Conservation (phyloP, 2,797 vertebrate species). For the Oreonectes daqikongensis region DNA sequence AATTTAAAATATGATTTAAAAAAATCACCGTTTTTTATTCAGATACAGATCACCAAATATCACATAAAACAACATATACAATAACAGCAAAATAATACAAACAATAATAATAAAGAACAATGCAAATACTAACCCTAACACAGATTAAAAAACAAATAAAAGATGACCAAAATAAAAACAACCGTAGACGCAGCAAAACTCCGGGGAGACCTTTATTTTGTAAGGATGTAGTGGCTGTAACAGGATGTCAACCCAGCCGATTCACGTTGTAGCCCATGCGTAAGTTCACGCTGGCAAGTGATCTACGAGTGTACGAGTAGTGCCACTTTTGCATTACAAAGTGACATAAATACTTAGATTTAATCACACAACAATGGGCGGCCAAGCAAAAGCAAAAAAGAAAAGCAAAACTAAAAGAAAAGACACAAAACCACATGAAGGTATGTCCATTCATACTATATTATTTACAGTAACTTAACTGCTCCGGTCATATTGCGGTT, state of each 20-base stretch:
- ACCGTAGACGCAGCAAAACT: too few relatives aligned
- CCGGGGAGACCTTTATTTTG: slow-evolving; percentile 43
- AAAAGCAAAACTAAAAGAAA: slow-evolving; percentile 75
- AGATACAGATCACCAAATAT: too few relatives aligned
- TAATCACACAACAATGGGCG: slow-evolving; percentile 71
- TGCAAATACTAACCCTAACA: too few relatives aligned
- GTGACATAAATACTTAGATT: not conserved
- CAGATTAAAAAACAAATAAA: too few relatives aligned
- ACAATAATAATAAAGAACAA: too few relatives aligned
- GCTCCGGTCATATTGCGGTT: not conserved
- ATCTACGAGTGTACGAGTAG: not conserved
- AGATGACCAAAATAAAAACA: too few relatives aligned
- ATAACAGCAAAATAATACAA: too few relatives aligned
- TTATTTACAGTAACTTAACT: not conserved
- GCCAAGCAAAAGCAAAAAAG: slow-evolving; percentile 80
- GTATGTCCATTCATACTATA: slow-evolving; percentile 56
- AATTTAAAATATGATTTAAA: too few relatives aligned
- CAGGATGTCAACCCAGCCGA: slow-evolving; percentile 1
- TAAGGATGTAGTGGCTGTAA: not conserved
- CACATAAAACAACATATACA: too few relatives aligned
- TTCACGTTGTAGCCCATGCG: slow-evolving; percentile 44
- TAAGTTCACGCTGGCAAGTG: slow-evolving; percentile 2
- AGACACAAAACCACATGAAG: slow-evolving; percentile 65
- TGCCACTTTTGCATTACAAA: not conserved
- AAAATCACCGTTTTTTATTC: too few relatives aligned